Base-by-base conservation (phyloP, 2,797 vertebrate genomes). In the Argyrosomus regius region DNA sequence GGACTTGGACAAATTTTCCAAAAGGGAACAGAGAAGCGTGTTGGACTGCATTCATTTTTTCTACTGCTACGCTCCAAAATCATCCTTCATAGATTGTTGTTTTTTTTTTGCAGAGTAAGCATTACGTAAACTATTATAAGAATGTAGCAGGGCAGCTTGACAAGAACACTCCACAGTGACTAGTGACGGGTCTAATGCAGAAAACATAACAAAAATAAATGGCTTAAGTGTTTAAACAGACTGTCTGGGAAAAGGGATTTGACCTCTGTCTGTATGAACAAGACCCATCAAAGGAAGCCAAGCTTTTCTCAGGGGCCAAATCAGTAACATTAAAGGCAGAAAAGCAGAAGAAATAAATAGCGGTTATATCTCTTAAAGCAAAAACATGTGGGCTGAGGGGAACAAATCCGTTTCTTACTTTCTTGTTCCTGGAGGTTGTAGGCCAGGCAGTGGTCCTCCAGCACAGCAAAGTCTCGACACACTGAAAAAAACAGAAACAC, bases 351-450 rank as follows among this genome's bases (percentile, higher is more conserved):
- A 62, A 54, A 57, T 22, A 52, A 64, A 18, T 6, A 35, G 28
- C 3, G 46, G 1, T 54, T 52, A 49, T 6, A 14, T 73, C 16
- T 10, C 18, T 26, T 56, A 3, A 7, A 12, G 28, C 20, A 24
- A 20, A 35, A 53, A 61, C 41, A 20, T 11, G 8, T 6, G 8
- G 10, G 57, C 5, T 35, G 18, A 5, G 18, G 13, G 13, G 12
- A 35, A 41, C 7, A 76, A 60, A 52, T 1, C 0, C 16, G 43
- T 69, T 26, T 66, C 98, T 97, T 96, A 99, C 98, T 99, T 87
- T 99, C 98, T 90, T 99, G 98, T 78, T 99, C 98, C 91, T 99
- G 98, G 67, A 99, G 96, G 87, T 95, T 99, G 91, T 99, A 96
- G 48, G 98, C 98, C 93, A 99, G 94, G 48, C 96, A 97, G 94